Evolutionary conservation across 2,797 vertebrate genomes (phyloP).

Genomic region (Anabacerthia variegaticeps): DNA sequence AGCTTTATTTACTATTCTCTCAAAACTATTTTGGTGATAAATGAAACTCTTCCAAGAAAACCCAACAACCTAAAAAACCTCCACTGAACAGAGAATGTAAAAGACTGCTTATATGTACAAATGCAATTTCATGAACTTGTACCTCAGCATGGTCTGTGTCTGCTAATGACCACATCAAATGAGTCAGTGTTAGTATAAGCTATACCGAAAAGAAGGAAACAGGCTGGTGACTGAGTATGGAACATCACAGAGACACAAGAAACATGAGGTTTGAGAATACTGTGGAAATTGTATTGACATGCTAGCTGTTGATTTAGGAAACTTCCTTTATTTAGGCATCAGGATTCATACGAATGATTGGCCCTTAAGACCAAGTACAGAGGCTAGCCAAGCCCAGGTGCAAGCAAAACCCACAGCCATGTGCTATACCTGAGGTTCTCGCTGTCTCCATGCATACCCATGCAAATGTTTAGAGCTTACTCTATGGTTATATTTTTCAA

Average conservation of each 20-base stretch:
- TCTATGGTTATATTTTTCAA: background rate
- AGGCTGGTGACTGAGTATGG: background rate
- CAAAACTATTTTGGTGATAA: background rate
- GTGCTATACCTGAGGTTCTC: background rate
- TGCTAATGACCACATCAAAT: background rate
- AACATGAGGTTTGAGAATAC: accelerated
- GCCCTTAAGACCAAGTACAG: background rate
- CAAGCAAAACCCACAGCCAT: background rate
- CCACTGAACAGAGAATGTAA: background rate
- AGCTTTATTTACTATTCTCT: background rate
- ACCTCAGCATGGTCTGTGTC: background rate
- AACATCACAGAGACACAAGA: background rate
- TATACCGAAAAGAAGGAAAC: background rate
- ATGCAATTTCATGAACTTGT: background rate
- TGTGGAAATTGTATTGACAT: background rate
- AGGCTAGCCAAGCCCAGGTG: background rate
- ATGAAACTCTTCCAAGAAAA: background rate
- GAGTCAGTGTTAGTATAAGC: background rate
- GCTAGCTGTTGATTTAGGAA: background rate
- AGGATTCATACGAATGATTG: accelerated
- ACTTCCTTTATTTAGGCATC: background rate
- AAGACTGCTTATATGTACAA: background rate
- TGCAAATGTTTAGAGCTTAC: background rate
- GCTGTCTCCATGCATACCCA: background rate
- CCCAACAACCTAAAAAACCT: background rate